A percentile compares a stretch with the other conserved stretches of the same genome.
Evolutionary conservation across 2,113 vertebrate genomes (phyloP).

Genomic region (Sclerurus mexicanus): DNA sequence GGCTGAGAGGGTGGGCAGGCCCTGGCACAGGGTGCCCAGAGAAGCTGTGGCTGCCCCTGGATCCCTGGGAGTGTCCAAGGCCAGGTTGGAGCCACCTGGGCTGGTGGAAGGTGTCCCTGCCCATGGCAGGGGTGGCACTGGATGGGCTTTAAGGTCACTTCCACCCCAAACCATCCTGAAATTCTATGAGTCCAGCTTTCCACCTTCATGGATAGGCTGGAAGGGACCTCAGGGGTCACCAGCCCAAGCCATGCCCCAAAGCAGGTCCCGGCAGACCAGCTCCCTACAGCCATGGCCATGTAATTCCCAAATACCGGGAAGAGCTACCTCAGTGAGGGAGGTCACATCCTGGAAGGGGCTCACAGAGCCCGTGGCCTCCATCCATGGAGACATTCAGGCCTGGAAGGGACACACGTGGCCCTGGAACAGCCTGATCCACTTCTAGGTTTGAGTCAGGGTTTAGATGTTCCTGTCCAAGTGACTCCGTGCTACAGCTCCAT

Average conservation of each 20-base stretch:
- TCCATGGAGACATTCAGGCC: not conserved
- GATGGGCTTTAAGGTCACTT: not conserved
- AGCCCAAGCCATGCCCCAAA: not conserved
- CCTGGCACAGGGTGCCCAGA: no score
- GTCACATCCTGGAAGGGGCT: not conserved
- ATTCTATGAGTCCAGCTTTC: not conserved
- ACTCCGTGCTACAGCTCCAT: fast-evolving
- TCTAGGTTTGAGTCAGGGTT: fast-evolving
- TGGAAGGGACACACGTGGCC: not conserved
- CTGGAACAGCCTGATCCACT: not conserved
- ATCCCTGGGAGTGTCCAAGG: not conserved
- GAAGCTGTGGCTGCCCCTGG: not conserved
- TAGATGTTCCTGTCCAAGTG: not conserved
- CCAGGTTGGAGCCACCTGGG: not conserved
- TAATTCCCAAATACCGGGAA: not conserved
- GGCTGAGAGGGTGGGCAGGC: not conserved
- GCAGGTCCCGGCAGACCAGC: not conserved
- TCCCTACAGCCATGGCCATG: fast-evolving
- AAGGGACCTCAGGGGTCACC: not conserved
- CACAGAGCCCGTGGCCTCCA: not conserved
- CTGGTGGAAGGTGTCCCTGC: not conserved
- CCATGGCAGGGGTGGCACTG: not conserved
- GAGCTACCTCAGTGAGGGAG: not conserved
- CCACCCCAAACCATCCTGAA: not conserved
- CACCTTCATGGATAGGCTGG: not conserved